A percentile compares a stretch with the other conserved stretches of the same genome.
phyloP scores from a whole-genome alignment of 2,888 invertebrate species.

The Cistogaster globosa region DNA sequence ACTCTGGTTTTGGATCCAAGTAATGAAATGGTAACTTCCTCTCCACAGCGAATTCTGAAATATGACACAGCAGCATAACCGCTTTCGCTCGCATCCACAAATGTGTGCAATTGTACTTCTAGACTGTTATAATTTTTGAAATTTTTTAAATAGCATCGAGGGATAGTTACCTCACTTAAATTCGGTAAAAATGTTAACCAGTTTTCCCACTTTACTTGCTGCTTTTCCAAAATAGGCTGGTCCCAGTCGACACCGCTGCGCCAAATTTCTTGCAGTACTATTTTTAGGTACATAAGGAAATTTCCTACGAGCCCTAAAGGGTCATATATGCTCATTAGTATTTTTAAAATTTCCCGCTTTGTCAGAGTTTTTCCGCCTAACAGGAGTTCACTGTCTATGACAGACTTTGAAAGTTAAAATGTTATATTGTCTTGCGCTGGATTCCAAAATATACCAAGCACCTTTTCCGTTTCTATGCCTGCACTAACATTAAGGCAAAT shows the following conservation, averaged over 20 bases:
- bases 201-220: conserved; percentile 1
- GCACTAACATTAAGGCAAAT: conserved; percentile 5
- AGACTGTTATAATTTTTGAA: conserved; percentile 6
- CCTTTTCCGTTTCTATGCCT: conserved; percentile 13
- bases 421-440: conserved; percentile 36
- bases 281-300: conserved; percentile 51
- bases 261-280: conserved; percentile 43
- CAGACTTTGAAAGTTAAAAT: conserved; percentile 45
- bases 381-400: conserved; percentile 1
- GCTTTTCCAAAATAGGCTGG: conserved; percentile 9
- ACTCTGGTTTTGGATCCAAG: conserved; percentile 56
- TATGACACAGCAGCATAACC: conserved; percentile 37
- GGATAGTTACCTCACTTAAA: conserved; percentile 56
- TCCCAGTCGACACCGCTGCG: conserved; percentile 46
- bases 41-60: conserved; percentile 1
- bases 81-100: conserved; percentile 69
- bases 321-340: conserved; percentile 50
- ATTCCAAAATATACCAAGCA: conserved; percentile 44
- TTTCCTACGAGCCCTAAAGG: conserved; percentile 52
- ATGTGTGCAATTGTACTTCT: conserved; percentile 53
- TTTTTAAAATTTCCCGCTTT: conserved; percentile 3
- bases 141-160: conserved; percentile 20
- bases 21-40: conserved; percentile 48
- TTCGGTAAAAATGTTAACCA: conserved; percentile 70
- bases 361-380: background rate